Percentiles rank a stretch among this genome's conserved stretches.
Conservation (phyloP, 2,113 vertebrate genomes). For the Podarcis raffonei region DNA sequence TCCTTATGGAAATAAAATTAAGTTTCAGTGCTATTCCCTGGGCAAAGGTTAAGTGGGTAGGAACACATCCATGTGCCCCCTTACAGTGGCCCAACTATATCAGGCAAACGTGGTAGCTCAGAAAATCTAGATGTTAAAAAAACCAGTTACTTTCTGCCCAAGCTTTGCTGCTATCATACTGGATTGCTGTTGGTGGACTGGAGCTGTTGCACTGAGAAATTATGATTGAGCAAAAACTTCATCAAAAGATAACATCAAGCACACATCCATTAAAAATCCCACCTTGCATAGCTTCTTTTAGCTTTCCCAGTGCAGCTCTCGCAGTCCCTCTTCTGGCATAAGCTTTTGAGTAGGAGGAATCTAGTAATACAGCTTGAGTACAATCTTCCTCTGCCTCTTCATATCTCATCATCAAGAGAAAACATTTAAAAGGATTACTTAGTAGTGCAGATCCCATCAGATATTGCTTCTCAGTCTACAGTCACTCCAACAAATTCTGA, state of each 20-base stretch:
- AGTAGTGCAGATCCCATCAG: not conserved
- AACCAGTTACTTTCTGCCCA: not conserved
- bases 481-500: not conserved
- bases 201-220: not conserved
- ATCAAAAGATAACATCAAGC: not conserved
- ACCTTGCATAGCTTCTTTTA: conserved; percentile 89
- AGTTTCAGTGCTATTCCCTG: not conserved
- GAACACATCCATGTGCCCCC: not conserved
- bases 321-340: conserved; percentile 93
- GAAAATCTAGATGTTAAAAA: not conserved
- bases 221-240: not conserved
- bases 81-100: not conserved
- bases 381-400: conserved; percentile 93
- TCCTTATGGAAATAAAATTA: not conserved
- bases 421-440: not conserved
- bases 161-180: not conserved
- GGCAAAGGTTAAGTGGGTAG: not conserved
- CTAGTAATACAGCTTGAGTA: conserved; percentile 84
- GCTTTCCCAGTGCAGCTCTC: conserved; percentile 84
- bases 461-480: not conserved
- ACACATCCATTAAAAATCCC: conserved; percentile 8
- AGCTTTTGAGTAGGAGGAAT: conserved; percentile 91
- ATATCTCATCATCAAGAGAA: conserved; percentile 75
- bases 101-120: not conserved
- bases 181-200: not conserved